Evolutionary conservation across 2,888 invertebrate genomes (phyloP), one percentile per base, ranked within the genome.

Genomic region (Zele albiditarsus): DNA sequence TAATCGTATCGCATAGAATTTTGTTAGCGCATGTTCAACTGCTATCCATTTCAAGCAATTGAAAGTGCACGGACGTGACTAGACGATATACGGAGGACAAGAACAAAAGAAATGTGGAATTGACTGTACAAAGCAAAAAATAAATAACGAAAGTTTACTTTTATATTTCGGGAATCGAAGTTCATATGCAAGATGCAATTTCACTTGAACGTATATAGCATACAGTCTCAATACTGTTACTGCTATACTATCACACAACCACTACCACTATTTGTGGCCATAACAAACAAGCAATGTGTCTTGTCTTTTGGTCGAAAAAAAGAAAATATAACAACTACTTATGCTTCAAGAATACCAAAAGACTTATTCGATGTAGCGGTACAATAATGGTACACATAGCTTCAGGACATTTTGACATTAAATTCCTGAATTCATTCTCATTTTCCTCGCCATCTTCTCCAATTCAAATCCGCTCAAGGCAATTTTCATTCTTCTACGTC

Each of bases 1-100:
- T 53, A 53, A 53, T 53, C 53, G 53, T 53, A 53, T 53, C 20
- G 20, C 53, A 53, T 53, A 53, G 53, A 53, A 53, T 53, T 53
- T 53, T 53, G 53, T 53, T 20, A 53, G 53, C 20, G 53, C 23
- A 53, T 23, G 23, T 53, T 23, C 53, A 53, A 20, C 20, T 53
- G 20, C 23, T 53, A 53, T 53, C 53, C 20, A 20, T 53, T 53
- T 53, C 20, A 53, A 53, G 53, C 53, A 53, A 53, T 53, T 53
- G 20, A 53, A 53, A 53, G 20, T 53, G 53, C 53, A 53, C 6
- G 53, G 10, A 53, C 53, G 53, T 53, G 53, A 53, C 53, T 53
- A 5, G 53, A 20, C 53, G n/a, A 53, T n/a, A 8, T 53, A 53
- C n/a, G 10, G 2, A 20, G 20, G 53, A 5, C 6, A 20, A 20